These are phyloP conservation scores for Daboia siamensis DNA, from an alignment of 2,113 vertebrate species.

Conservation along the genomic window DNA sequence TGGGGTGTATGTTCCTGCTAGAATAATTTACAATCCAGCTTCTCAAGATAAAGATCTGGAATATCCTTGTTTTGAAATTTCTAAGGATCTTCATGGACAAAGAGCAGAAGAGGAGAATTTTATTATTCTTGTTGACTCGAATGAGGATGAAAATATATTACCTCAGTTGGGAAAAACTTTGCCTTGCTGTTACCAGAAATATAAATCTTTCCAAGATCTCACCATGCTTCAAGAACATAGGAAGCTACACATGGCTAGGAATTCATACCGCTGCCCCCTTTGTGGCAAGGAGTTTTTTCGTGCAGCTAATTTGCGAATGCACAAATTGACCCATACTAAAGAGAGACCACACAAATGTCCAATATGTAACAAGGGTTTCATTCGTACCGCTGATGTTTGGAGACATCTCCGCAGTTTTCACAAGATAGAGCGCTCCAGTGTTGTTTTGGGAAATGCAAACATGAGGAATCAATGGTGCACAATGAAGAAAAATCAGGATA, in stretches of 20 bases:
- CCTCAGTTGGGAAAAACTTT: background rate
- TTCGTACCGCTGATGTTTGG: conserved; percentile 51
- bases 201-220: background rate
- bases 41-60: conserved; percentile 16
- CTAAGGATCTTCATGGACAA: background rate
- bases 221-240: conserved; percentile 33
- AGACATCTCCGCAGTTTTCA: conserved; percentile 44
- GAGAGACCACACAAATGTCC: conserved; percentile 52
- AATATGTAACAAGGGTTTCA: conserved; percentile 61
- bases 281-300: conserved; percentile 59
- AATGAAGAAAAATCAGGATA: background rate
- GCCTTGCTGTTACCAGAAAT: background rate
- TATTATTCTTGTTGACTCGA: fast-evolving
- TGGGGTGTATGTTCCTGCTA: conserved; percentile 14
- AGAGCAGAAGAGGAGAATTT: background rate
- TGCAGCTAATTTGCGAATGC: conserved; percentile 45
- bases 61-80: background rate
- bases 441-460: conserved; percentile 28
- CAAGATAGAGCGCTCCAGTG: conserved; percentile 57
- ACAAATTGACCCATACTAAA: conserved; percentile 56
- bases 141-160: conserved; percentile 2
- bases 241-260: conserved; percentile 9
- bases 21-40: background rate
- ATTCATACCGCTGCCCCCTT: conserved; percentile 16
- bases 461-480: conserved; percentile 44